Evolutionary conservation across 1,140 invertebrate genomes (phyloP).

Genomic region (Drosophila punjabiensis): DNA sequence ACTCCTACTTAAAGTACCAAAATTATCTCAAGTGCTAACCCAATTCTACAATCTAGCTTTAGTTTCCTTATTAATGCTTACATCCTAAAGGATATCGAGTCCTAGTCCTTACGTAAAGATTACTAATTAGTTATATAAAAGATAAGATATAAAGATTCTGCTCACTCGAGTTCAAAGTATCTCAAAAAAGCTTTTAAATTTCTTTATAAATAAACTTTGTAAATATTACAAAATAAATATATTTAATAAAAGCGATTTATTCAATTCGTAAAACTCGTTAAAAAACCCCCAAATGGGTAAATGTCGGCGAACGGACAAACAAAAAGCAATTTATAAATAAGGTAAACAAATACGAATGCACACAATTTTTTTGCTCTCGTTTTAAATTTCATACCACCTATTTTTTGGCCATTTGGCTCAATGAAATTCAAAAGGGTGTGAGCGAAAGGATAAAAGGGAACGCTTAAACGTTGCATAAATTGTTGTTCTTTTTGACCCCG

Average conservation of each 20-base stretch:
- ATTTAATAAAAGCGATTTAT: background rate
- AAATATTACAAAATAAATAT: background rate
- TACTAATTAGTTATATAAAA: background rate
- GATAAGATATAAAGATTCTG: background rate
- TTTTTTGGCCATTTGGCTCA: conserved; percentile 40
- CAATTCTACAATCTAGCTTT: background rate
- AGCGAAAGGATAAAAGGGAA: conserved; percentile 13
- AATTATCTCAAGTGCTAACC: background rate
- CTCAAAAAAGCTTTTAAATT: background rate
- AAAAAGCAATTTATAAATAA: conserved; percentile 12
- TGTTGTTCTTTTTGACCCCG: conserved; percentile 46
- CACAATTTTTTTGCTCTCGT: conserved; percentile 20
- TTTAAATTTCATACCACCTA: conserved; percentile 56
- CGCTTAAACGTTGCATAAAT: conserved; percentile 58
- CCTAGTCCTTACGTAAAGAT: no score
- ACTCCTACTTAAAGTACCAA: no score
- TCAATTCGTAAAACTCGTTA: conserved; percentile 4
- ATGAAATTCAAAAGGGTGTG: conserved; percentile 15
- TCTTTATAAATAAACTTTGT: background rate
- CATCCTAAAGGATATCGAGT: background rate
- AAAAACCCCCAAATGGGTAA: conserved; percentile 5
- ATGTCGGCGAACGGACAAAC: conserved; percentile 10
- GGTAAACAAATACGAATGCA: background rate
- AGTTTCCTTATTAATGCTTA: background rate
- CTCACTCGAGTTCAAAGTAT: no score